A percentile compares a stretch with the other conserved stretches of the same genome.
These are phyloP conservation scores for Mellilla xanthometata DNA, from an alignment of 2,888 invertebrate genomes.

Conservation along the genomic window DNA sequence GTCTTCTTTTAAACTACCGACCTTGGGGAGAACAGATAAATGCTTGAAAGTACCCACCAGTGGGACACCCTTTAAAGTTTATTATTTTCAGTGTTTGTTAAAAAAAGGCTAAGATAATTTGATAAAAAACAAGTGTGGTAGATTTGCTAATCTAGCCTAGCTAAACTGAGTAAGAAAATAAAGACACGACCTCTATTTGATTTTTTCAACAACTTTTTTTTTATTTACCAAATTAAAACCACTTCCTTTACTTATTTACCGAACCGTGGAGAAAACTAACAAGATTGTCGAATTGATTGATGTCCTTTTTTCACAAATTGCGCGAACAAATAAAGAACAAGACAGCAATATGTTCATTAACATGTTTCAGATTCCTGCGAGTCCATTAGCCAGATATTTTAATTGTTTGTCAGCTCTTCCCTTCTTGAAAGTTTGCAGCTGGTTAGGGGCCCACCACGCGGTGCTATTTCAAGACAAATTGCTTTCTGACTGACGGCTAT, in stretches of 20 bases:
- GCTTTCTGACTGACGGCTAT: conserved; percentile 65
- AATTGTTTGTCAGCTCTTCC: conserved; percentile 60
- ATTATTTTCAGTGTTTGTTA: too few relatives aligned
- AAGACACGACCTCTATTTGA: too few relatives aligned
- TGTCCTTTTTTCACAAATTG: conserved; percentile 38
- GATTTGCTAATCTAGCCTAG: too few relatives aligned
- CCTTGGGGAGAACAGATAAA: too few relatives aligned
- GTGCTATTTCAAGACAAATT: conserved; percentile 78
- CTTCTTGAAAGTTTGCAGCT: conserved; percentile 71
- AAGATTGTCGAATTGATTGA: conserved; percentile 55
- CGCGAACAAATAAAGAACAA: conserved; percentile 61
- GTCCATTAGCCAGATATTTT: conserved; percentile 81
- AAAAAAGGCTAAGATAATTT: too few relatives aligned
- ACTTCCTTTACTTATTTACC: conserved; percentile 4
- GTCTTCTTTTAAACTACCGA: too few relatives aligned
- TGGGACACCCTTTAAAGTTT: too few relatives aligned
- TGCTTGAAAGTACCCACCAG: too few relatives aligned
- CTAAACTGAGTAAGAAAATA: too few relatives aligned
- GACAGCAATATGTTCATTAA: conserved; percentile 75
- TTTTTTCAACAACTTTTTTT: too few relatives aligned
- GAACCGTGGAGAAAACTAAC: conserved; percentile 33
- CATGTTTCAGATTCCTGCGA: conserved; percentile 68
- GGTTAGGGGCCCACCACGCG: conserved; percentile 56
- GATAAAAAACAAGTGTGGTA: too few relatives aligned
- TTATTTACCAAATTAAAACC: neutral